Percentiles rank a stretch among this genome's conserved stretches.
Evolutionary conservation across 92 coral and sea anemone species (phyloP).

Genomic region (Virgularia gustaviana): DNA sequence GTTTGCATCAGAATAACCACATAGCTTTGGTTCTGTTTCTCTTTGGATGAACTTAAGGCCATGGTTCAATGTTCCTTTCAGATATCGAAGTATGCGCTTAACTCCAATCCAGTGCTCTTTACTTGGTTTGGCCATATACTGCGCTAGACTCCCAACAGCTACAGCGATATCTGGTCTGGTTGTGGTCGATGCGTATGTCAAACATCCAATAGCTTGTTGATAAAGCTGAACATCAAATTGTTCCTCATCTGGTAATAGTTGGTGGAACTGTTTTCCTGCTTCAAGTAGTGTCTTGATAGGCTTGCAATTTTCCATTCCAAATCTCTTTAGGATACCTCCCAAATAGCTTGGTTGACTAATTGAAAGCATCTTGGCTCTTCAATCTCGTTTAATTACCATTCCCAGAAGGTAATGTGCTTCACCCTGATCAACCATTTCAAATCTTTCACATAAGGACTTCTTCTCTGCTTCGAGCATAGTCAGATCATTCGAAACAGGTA

Average conservation of each 20-base stretch:
- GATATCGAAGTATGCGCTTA: constrained; percentile 17
- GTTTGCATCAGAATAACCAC: constrained; percentile 24
- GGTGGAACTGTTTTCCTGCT: constrained; percentile 27
- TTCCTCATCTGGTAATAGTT: constrained; percentile 13
- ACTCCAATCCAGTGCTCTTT: constrained; percentile 24
- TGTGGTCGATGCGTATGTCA: constrained; percentile 31
- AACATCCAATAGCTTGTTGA: constrained; percentile 34
- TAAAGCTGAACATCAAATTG: constrained; percentile 19
- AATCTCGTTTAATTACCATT: constrained; percentile 55
- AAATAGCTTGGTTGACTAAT: no score
- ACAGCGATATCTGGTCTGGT: constrained; percentile 37
- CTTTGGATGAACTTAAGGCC: constrained; percentile 9
- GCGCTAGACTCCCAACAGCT: constrained; percentile 18
- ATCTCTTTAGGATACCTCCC: no score
- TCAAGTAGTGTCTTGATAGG: constrained; percentile 32
- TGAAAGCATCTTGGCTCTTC: no score
- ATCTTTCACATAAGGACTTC: constrained; percentile 50
- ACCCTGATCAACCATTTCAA: constrained; percentile 52
- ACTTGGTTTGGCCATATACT: constrained; percentile 26
- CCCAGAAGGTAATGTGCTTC: constrained; percentile 57
- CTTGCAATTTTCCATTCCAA: constrained; percentile 36
- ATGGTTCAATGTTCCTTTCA: constrained; percentile 20
- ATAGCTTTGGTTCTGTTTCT: constrained; percentile 7
- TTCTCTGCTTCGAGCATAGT: constrained; percentile 55
- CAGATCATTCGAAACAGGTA: constrained; percentile 43